phyloP scores from a whole-genome alignment of 2,888 invertebrate genomes.

The Lumbricus terrestris region DNA sequence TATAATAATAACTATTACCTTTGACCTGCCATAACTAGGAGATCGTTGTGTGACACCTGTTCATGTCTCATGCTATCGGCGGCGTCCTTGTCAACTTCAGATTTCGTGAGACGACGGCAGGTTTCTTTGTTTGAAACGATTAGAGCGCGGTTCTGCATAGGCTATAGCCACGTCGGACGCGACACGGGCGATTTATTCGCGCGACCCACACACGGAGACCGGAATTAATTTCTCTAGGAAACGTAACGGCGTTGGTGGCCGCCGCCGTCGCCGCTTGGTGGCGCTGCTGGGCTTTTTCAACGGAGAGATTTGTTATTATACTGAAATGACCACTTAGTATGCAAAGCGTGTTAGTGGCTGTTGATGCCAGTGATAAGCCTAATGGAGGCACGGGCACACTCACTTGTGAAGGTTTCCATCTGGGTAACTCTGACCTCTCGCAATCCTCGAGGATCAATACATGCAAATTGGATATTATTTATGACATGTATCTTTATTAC shows the following conservation, averaged over 20 bases:
- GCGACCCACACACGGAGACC: neutral
- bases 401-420: slow-evolving; percentile 17
- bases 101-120: neutral
- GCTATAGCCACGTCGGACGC: too few relatives aligned
- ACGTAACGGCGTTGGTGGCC: neutral
- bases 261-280: neutral
- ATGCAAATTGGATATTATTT: slow-evolving; percentile 19
- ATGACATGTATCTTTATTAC: slow-evolving; percentile 18
- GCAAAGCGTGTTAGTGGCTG: slow-evolving; percentile 18
- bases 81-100: neutral
- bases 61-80: neutral
- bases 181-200: slow-evolving; percentile 6
- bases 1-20: too few relatives aligned
- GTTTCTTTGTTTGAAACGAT: neutral
- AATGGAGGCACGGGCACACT: slow-evolving; percentile 15
- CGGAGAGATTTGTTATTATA: slow-evolving; percentile 14
- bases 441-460: slow-evolving; percentile 14
- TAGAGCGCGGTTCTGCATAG: neutral
- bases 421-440: slow-evolving; percentile 10
- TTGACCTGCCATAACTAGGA: neutral
- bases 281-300: neutral
- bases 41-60: neutral
- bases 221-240: slow-evolving; percentile 14
- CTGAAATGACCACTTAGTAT: slow-evolving; percentile 11
- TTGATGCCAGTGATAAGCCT: slow-evolving; percentile 13